Base-by-base conservation (phyloP, 2,888 invertebrate species). In the Hylaea fasciaria region DNA sequence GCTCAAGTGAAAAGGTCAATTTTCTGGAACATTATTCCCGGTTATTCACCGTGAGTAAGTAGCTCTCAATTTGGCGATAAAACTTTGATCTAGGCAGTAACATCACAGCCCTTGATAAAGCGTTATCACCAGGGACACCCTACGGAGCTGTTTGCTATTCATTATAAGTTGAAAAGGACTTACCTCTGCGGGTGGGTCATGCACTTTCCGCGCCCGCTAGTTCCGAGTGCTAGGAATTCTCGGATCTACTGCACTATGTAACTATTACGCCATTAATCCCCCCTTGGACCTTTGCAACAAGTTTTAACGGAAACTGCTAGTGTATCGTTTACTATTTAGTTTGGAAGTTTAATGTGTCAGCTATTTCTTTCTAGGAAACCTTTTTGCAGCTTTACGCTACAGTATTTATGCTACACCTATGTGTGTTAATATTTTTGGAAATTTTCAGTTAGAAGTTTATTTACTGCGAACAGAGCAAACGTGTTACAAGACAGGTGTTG, bases 151-250 rank as follows among this genome's bases (percentile, higher is more conserved):
- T 77, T 73, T 69, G 58, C 69, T 65, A 74, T 77, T 73, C 72
- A 79, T 78, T 78, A 77, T 73, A 72, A 76, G 71, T 77, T 67
- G 66, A 62, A 68, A 73, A 71, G 67, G 73, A 73, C 69, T 70
- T 68, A 71, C 73, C 69, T 70, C 69, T 57, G 66, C 66, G 53
- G 68, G 68, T 70, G 66, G 41, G 50, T 69, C n/a, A 58, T 51
- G 51, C 46, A 32, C 22, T 48, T 46, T 50, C 39, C 50, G 49
- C 45, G 35, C 39, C 17, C 39, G 50, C 44, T 39, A 58, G 52
- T 62, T 51, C 43, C 46, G 46, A 66, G 58, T 54, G 29, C 14
- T 49, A 51, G 62, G 53, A 53, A 60, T 60, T 56, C 52, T 54
- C 50, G 35, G 43, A 58, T 62, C 59, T 62, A 47, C 46, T 46